Percentiles rank a stretch among this genome's conserved stretches.
These are phyloP conservation scores for Brachyhypopomus occidentalis DNA, from an alignment of 2,113 vertebrate genomes.

Conservation along the genomic window DNA sequence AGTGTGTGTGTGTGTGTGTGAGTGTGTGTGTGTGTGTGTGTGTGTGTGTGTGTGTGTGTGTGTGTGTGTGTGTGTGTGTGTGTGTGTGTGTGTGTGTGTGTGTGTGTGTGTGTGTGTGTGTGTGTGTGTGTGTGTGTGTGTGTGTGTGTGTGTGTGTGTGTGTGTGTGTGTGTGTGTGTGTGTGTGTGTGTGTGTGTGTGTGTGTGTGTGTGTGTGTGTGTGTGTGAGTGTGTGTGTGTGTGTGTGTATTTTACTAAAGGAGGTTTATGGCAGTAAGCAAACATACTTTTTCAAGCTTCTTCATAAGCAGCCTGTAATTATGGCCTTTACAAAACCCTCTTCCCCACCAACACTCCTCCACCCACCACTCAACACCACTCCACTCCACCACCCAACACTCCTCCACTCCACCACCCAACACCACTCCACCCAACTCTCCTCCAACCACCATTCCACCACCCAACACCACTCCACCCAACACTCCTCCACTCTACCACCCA, in stretches of 20 bases:
- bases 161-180: too few species aligned
- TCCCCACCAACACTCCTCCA: not conserved
- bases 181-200: too few species aligned
- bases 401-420: not conserved
- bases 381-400: not conserved
- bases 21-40: slow-evolving; percentile 23
- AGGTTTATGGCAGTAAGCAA: slow-evolving; percentile 24
- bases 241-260: not conserved
- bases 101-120: too few species aligned
- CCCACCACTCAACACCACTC: not conserved
- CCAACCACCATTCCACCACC: too few species aligned
- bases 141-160: too few species aligned
- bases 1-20: slow-evolving; percentile 20
- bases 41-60: not conserved
- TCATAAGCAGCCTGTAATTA: slow-evolving; percentile 34
- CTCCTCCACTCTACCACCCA: too few species aligned
- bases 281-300: slow-evolving; percentile 19
- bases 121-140: too few species aligned
- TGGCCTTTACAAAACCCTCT: slow-evolving; percentile 15
- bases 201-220: not conserved
- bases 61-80: too few species aligned
- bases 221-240: slow-evolving; percentile 27
- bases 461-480: not conserved
- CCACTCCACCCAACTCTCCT: not conserved
- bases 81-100: too few species aligned